phyloP scores from a whole-genome alignment of 1,140 invertebrate species.

The Drosophila pallidifrons region DNA sequence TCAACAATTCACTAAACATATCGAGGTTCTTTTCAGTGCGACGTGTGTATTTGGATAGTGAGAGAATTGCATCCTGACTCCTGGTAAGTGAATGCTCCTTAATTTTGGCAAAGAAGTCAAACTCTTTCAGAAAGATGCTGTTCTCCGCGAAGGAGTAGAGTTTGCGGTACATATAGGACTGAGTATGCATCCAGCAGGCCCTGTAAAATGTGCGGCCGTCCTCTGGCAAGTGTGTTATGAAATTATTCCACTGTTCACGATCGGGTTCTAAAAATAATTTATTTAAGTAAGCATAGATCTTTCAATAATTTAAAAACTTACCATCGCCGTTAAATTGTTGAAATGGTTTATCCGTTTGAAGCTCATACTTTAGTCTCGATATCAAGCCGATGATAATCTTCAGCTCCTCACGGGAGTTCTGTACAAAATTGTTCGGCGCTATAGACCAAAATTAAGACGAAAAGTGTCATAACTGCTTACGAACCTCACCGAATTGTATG shows the following conservation, averaged over 20 bases:
- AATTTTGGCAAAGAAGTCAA: slow-evolving; percentile 92
- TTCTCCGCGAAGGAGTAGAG: slow-evolving; percentile 91
- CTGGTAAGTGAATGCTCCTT: slow-evolving; percentile 89
- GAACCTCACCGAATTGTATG: slow-evolving; percentile 89
- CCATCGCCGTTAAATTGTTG: slow-evolving; percentile 85
- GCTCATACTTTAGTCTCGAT: slow-evolving; percentile 95
- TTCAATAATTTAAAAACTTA: slow-evolving; percentile 13
- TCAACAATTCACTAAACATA: slow-evolving; percentile 87
- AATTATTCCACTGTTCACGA: slow-evolving; percentile 85
- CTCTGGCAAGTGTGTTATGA: slow-evolving; percentile 74
- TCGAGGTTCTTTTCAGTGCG: slow-evolving; percentile 72
- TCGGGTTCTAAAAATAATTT: slow-evolving; percentile 73
- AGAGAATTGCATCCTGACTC: slow-evolving; percentile 86
- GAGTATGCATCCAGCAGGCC: slow-evolving; percentile 93
- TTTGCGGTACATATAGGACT: slow-evolving; percentile 97
- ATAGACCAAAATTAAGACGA: neutral
- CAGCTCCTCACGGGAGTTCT: slow-evolving; percentile 89
- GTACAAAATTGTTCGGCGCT: slow-evolving; percentile 43
- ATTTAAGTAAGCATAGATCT: neutral
- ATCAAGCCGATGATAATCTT: slow-evolving; percentile 91
- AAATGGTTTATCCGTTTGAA: slow-evolving; percentile 95
- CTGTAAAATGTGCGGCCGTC: slow-evolving; percentile 90
- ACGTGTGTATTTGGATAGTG: slow-evolving; percentile 85
- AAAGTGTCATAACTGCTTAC: slow-evolving; percentile 25
- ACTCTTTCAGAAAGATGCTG: slow-evolving; percentile 89